Evolutionary conservation across 2,888 invertebrate species (phyloP).

Genomic region (Mythimna ferrago): DNA sequence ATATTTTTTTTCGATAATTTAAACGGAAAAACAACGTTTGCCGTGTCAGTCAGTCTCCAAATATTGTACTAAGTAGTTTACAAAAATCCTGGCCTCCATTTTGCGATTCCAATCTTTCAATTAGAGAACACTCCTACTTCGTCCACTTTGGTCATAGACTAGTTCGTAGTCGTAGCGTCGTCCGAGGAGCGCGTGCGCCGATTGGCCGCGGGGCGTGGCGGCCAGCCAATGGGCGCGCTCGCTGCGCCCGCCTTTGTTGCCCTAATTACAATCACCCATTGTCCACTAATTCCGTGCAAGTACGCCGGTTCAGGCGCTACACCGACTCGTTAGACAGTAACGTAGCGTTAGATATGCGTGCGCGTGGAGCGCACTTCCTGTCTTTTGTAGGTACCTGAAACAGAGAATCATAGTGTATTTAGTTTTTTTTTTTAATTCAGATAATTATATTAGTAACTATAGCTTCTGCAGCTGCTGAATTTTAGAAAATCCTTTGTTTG

Average conservation of each 20-base stretch:
- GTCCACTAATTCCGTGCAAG: slow-evolving; percentile 46
- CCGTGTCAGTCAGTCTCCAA: neutral
- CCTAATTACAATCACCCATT: slow-evolving; percentile 63
- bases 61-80: neutral
- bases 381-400: neutral
- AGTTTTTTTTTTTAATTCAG: too few species aligned
- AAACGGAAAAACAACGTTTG: too few species aligned
- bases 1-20: too few species aligned
- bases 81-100: too few species aligned
- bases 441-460: too few species aligned
- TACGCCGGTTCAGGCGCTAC: slow-evolving; percentile 20
- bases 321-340: neutral
- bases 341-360: slow-evolving; percentile 4
- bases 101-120: neutral
- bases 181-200: slow-evolving; percentile 18
- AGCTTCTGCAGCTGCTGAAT: too few species aligned
- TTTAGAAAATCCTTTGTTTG: too few species aligned
- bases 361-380: neutral
- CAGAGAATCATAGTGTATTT: too few species aligned
- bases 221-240: slow-evolving; percentile 34
- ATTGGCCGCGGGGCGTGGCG: slow-evolving; percentile 46
- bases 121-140: neutral
- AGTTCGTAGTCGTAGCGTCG: neutral
- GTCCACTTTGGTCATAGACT: neutral
- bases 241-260: slow-evolving; percentile 56